These are phyloP conservation scores for Myrmecobius fasciatus DNA, from an alignment of 2,113 vertebrate genomes.

Conservation along the genomic window DNA sequence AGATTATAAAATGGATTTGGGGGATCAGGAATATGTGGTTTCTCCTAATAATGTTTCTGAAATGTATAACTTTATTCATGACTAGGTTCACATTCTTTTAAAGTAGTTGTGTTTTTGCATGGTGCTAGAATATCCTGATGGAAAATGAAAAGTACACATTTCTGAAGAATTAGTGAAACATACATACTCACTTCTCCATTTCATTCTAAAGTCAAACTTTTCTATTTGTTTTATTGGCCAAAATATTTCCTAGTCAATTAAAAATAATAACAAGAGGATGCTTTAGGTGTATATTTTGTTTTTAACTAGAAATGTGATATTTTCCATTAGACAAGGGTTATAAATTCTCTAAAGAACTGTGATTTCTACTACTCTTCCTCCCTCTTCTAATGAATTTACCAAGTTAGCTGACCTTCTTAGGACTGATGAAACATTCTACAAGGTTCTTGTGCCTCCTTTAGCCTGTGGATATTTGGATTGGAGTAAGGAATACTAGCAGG, in stretches of 20 bases:
- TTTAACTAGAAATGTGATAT: neutral
- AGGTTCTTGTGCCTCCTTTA: neutral
- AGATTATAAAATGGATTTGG: constrained; percentile 3
- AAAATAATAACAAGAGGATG: neutral
- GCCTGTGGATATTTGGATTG: neutral
- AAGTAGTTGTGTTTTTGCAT: neutral
- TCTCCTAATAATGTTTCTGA: neutral
- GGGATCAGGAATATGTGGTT: neutral
- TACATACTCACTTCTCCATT: neutral
- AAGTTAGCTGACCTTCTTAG: neutral
- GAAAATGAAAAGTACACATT: neutral
- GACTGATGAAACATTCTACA: neutral
- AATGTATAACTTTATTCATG: neutral
- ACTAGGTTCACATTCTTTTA: neutral
- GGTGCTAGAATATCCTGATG: neutral
- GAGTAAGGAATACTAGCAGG: neutral
- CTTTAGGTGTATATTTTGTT: neutral
- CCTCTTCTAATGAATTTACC: neutral
- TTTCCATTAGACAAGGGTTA: neutral
- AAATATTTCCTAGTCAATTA: neutral
- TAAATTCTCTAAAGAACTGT: neutral
- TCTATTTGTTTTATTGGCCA: neutral
- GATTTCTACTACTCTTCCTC: neutral
- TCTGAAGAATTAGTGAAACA: neutral
- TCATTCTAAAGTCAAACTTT: neutral